Base-by-base conservation (phyloP, 2,797 vertebrate genomes). In the Distichodus sexfasciatus region DNA sequence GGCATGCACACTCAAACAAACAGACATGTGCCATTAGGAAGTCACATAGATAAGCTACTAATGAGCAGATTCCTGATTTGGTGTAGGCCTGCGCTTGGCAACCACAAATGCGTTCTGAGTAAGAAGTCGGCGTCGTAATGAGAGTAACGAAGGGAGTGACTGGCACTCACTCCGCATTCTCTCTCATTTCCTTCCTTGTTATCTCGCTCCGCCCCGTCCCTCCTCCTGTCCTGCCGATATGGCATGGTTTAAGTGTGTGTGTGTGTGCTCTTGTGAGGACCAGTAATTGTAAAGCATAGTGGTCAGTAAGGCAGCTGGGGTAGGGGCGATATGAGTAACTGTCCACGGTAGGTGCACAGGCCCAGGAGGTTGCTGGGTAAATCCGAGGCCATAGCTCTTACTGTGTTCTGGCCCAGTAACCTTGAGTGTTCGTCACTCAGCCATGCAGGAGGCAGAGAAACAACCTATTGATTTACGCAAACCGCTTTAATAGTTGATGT, bases 111-210 rank as follows among this genome's bases (percentile, higher is more conserved):
- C 10, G 33, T 51, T 61, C 35, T 57, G 63, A 72, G 28, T 74
- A 63, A 80, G 61, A 59, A 69, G 51, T 75, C 61, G 66, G 71
- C 61, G 61, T 72, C 47, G 47, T 70, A 66, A 79, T 67, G 61
- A 75, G 72, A 41, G 43, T 57, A 69, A 72, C 53, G 41, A 14
- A n/a, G n/a, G n/a, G 44, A 19, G n/a, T 54, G 23, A 24, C 46
- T 55, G 19, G 28, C 50, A 64, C 17, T 5, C 76, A 50, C 41
- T 75, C 19, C 26, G 24, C 66, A 71, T 64, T 48, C 48, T 21
- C 40, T 44, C 57, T 54, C 33, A 40, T 55, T 47, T 69, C 9
- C 55, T 58, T 7, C 43, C 40, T 46, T 3, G 47, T 58, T 66
- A 66, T 65, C 44, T 61, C 36, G 36, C 29, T 35, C 6, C 15